Percentiles rank a stretch among this genome's conserved stretches.
These are phyloP conservation scores for Macrostomum lignano DNA, from an alignment of 1,140 invertebrate genomes.

Conservation along the genomic window DNA sequence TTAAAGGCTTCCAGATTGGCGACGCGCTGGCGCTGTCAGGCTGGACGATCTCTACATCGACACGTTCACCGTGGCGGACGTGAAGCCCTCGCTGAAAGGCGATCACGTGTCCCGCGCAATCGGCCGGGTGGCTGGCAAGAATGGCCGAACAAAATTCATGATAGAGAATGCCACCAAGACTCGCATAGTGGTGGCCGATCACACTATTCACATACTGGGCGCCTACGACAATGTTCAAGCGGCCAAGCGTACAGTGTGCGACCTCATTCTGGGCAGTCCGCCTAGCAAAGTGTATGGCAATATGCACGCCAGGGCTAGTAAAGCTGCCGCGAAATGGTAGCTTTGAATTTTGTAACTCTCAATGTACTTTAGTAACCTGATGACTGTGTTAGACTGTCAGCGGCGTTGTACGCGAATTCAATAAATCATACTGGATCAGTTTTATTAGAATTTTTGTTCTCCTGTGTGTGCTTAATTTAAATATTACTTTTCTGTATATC, in stretches of 20 bases:
- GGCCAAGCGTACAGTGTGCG: constrained; percentile 77
- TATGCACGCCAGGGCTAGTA: too few relatives aligned
- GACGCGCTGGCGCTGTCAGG: constrained; percentile 72
- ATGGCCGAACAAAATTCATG: constrained; percentile 80
- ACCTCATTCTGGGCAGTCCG: constrained; percentile 55
- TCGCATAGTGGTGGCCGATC: constrained; percentile 77
- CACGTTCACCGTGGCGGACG: constrained; percentile 76
- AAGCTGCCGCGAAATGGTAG: too few relatives aligned
- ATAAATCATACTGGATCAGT: too few relatives aligned
- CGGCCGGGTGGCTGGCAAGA: constrained; percentile 78
- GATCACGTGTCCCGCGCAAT: constrained; percentile 81
- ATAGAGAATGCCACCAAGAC: constrained; percentile 98
- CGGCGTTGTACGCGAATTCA: too few relatives aligned
- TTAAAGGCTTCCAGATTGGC: constrained; percentile 60
- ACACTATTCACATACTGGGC: constrained; percentile 82
- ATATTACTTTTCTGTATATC: too few relatives aligned
- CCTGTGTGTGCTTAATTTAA: too few relatives aligned
- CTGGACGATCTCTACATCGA: constrained; percentile 90
- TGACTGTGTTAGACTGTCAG: too few relatives aligned
- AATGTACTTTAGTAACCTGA: too few relatives aligned
- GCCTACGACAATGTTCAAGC: constrained; percentile 86
- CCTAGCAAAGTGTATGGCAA: constrained; percentile 2
- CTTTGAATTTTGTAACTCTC: too few relatives aligned
- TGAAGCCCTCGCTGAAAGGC: constrained; percentile 26
- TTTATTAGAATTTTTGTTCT: too few relatives aligned